These are phyloP conservation scores for Lasioglossum calceatum DNA, from an alignment of 2,888 invertebrate species.

Conservation along the genomic window DNA sequence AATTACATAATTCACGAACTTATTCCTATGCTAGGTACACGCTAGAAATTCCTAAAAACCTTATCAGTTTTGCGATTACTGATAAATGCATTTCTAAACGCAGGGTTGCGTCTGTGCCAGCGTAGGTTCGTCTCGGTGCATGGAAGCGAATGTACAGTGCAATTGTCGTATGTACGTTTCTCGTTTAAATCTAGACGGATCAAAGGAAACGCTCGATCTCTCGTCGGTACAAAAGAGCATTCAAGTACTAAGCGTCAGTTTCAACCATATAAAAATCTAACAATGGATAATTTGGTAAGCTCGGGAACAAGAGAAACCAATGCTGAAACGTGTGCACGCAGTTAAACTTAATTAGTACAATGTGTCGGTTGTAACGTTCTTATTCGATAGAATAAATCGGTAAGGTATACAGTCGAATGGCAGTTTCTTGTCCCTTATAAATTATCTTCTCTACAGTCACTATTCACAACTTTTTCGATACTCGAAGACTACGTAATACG, in stretches of 20 bases:
- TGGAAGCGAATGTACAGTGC: conserved; percentile 41
- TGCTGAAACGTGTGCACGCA: conserved; percentile 2
- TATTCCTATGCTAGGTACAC: conserved; percentile 52
- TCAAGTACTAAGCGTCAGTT: conserved; percentile 58
- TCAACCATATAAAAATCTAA: conserved; percentile 8
- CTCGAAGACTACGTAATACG: neutral
- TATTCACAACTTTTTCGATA: conserved; percentile 10
- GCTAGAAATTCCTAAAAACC: conserved; percentile 42
- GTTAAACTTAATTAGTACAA: conserved; percentile 15
- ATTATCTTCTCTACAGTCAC: conserved; percentile 24
- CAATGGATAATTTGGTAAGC: conserved; percentile 2
- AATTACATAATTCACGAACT: conserved; percentile 69
- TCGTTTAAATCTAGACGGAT: neutral
- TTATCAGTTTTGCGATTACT: conserved; percentile 24
- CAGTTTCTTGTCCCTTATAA: conserved; percentile 59
- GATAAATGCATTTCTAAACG: conserved; percentile 16
- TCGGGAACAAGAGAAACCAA: conserved; percentile 21
- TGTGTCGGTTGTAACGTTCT: conserved; percentile 32
- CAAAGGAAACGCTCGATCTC: neutral
- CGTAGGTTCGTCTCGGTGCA: conserved; percentile 18
- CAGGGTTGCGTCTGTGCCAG: conserved; percentile 14
- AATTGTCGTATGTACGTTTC: neutral
- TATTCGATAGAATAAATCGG: conserved; percentile 65
- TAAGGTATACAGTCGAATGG: conserved; percentile 67
- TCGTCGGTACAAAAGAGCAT: conserved; percentile 45